Base-by-base conservation (phyloP, 2,888 invertebrate species). In the Phania funesta region DNA sequence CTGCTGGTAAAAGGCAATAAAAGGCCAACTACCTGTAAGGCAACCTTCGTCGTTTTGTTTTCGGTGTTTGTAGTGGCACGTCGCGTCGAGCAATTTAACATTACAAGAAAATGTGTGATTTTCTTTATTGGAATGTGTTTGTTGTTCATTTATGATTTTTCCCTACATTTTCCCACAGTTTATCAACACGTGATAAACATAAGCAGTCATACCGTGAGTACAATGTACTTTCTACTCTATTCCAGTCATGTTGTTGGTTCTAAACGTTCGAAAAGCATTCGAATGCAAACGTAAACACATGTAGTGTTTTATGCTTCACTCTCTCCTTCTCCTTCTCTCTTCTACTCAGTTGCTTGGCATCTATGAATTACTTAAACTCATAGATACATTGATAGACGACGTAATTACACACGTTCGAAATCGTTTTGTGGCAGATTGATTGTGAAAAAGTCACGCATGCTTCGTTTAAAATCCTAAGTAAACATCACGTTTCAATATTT, bases 161-260 rank as follows among this genome's bases (percentile, higher is more conserved):
- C 74, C 64, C 13, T 24, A 24, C 18, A 67, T 80, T 83, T 83
- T 83, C 84, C 83, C 83, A 84, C 84, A 84, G 76, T 84, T 79
- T 84, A 83, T 84, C 83, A 84, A 84, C 84, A 84, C 83, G 81
- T 84, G 84, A 84, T 84, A 73, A 84, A 84, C 84, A 84, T 83
- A 82, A 58, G 80, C 54, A 11, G 7, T 67, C 48, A 67, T 35
- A 48, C 46, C 48, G 4, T 56, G 29, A 67, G 67, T 58, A 67
- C 67, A 75, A 58, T 58, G 65, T 54, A 74, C 74, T 65, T 54
- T 60, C 11, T 52, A 3, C 52, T 29, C 8, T 35, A 1, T n/a
- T n/a, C 13, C 24, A 1, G 44, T 54, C n/a, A 11, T 35, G 9
- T 46, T 60, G 50, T 62, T 62, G 18, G 22, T 50, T 32, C 46